Evolutionary conservation across 2,113 vertebrate species (phyloP), one percentile per base, ranked within the genome.

Genomic region (Passer domesticus): DNA sequence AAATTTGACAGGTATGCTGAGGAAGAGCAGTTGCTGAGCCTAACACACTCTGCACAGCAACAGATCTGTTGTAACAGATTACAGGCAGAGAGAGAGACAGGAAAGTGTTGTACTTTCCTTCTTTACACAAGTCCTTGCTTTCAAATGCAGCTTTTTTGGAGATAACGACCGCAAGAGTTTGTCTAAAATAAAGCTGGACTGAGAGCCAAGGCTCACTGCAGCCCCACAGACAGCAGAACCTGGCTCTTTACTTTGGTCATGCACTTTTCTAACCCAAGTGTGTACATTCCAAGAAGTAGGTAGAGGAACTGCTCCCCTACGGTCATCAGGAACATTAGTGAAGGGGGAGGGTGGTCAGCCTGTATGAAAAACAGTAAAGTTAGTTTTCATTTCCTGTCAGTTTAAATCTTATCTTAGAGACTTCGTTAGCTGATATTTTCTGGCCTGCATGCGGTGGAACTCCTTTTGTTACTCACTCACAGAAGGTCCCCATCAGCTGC

Each of bases 61-160:
- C 92, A 83, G 90, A 95, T 89, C 95, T 95, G 92, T 78, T 94
- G 53, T 81, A 96, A 94, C 68, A 94, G 77, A 96, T 96, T 92
- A 97, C 77, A 94, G 62, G 89, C 88, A 94, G 30, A 87, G 55
- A 86, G 66, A 93, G 56, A 96, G 83, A 94, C 24, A 89, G 84
- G 77, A 82, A 95, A 90, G 78, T 86, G 56, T 50, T 27, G 23
- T 28, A 37, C 87, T 92, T 70, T 94, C 70, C 84, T 94, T 67
- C 92, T 77, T 95, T 77, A 83, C 70, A 81, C 49, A 83, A 10
- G 8, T 94, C 92, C 58, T 66, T 90, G 85, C 87, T 79, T 91
- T 95, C 77, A 91, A 85, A 87, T 13, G 59, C 52, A 80, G 83
- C 72, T 89, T 91, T 92, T 77, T 70, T 3, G 5, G 67, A 93